These are phyloP conservation scores for Chunga burmeisteri DNA, from an alignment of 2,113 vertebrate species.

Conservation along the genomic window DNA sequence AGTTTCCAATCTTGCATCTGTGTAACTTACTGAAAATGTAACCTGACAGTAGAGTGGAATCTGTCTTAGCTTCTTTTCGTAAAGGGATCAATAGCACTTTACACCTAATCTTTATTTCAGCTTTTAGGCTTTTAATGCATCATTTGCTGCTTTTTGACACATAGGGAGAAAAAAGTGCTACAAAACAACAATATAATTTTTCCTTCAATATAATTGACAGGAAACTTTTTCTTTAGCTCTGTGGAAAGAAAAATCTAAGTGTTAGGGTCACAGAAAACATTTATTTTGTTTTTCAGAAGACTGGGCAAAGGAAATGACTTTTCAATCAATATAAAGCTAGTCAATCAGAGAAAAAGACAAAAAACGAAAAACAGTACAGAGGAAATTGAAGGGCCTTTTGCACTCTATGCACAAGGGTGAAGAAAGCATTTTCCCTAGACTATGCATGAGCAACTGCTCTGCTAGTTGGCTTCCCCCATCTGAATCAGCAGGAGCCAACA, in stretches of 20 bases:
- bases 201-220: conserved; percentile 48
- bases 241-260: conserved; percentile 47
- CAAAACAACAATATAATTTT: conserved; percentile 64
- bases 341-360: conserved; percentile 45
- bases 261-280: conserved; percentile 61
- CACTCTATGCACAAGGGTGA: conserved; percentile 14
- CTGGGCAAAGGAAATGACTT: conserved; percentile 54
- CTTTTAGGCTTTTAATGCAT: conserved; percentile 72
- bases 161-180: conserved; percentile 36
- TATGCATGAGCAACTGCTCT: conserved; percentile 27
- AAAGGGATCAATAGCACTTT: conserved; percentile 74
- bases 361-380: neutral
- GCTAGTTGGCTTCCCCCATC: neutral
- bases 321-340: conserved; percentile 61
- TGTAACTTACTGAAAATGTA: conserved; percentile 62
- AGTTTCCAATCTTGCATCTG: conserved; percentile 28
- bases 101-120: conserved; percentile 68
- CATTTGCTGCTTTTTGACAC: conserved; percentile 72
- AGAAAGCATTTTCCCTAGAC: conserved; percentile 9
- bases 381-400: conserved; percentile 45
- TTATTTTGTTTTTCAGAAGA: conserved; percentile 68
- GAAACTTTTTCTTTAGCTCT: conserved; percentile 41
- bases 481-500: conserved; percentile 41
- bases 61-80: conserved; percentile 47
- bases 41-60: conserved; percentile 57